Base-by-base conservation (phyloP, 2,113 vertebrate genomes). In the Melierax canorus region DNA sequence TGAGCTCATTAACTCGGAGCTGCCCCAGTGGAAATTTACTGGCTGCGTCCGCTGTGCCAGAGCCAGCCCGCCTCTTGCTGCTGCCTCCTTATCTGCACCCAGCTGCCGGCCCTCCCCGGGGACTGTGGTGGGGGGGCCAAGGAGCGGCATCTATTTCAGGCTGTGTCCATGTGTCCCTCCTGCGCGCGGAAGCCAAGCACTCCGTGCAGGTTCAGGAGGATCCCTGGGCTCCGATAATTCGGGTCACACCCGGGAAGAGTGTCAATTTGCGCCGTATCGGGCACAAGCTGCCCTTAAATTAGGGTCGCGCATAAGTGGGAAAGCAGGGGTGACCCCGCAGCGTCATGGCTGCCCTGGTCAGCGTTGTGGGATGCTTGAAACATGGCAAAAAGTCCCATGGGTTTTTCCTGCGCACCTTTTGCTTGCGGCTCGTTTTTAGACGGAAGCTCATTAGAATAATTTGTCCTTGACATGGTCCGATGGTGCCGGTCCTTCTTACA, bases 11-110 rank as follows among this genome's bases (percentile, higher is more conserved):
- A 95, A 92, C 95, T 88, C 45, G 18, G 92, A 94, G 92, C 87
- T 93, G 94, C 95, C 95, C 96, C 90, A 96, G 95, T 97, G 97
- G 96, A 97, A 97, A 97, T 96, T 97, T 97, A 97, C 97, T 92
- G 91, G 83, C 92, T 51, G 89, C 1, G 7, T 43, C 56, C 0
- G 15, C 69, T 5, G 92, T 95, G 96, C 90, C 96, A 91, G 90
- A 51, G 94, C 92, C 94, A 27, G 93, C 43, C 51, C 10, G 4
- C 90, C 88, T 87, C 86, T 86, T 13, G 82, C 82, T 4, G 41
- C 94, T n/a, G 63, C 72, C 43, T 27, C 92, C 88, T 80, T 76
- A 93, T 68, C 91, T 72, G 87, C 22, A 1, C 50, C 82, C 62
- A 2, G 9, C 82, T 2, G 46, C 48, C 5, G 7, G 45, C 56